phyloP scores from a whole-genome alignment of 2,888 invertebrate genomes.

The Cremastobaeus sp. region DNA sequence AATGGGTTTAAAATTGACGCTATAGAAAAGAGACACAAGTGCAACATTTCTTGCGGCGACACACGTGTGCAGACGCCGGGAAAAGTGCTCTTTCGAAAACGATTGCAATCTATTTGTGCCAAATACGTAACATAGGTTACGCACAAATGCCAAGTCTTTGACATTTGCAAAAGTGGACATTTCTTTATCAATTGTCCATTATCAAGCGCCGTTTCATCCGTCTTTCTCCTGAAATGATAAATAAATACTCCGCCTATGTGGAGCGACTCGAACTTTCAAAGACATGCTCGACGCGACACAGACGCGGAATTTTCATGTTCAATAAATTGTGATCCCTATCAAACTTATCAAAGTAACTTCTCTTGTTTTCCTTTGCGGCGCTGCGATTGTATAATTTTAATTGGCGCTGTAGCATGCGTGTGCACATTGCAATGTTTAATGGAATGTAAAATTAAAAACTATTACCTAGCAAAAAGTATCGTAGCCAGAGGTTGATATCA shows the following conservation, averaged over 20 bases:
- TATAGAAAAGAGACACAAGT: conserved; percentile 28
- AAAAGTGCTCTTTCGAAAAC: conserved; percentile 17
- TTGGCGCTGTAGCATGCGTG: too few relatives aligned
- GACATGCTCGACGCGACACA: too few relatives aligned
- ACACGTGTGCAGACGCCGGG: background rate
- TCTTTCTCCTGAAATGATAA: too few relatives aligned
- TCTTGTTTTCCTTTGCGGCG: background rate
- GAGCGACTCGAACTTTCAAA: too few relatives aligned
- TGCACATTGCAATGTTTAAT: too few relatives aligned
- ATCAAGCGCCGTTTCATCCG: too few relatives aligned
- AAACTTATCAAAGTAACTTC: conserved; percentile 12
- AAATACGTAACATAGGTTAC: conserved; percentile 8
- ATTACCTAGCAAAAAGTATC: too few relatives aligned
- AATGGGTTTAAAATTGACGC: conserved; percentile 28
- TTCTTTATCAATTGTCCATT: too few relatives aligned
- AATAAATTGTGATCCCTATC: conserved; percentile 5
- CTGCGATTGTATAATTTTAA: background rate
- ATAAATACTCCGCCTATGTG: too few relatives aligned
- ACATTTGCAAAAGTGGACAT: too few relatives aligned
- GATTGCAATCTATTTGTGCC: conserved; percentile 25
- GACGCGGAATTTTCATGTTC: conserved; percentile 7
- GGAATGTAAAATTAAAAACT: background rate
- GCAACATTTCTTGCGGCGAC: background rate
- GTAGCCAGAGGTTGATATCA: too few relatives aligned
- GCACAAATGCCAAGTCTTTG: too few relatives aligned